Base-by-base conservation (phyloP, 2,888 invertebrate species). In the Stenolophus ochropezus region DNA sequence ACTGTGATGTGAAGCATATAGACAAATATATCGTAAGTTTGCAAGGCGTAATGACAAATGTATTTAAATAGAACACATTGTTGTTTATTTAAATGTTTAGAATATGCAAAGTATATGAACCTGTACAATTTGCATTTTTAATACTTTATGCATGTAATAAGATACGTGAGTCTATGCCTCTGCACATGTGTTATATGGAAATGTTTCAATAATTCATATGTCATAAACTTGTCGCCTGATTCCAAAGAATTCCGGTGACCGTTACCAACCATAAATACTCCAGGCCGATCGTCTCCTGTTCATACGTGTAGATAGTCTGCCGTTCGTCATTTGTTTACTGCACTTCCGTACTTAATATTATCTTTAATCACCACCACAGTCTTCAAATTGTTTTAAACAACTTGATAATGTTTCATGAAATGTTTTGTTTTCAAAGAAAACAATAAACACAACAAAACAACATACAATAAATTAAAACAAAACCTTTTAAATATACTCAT, bases 321-420 rank as follows among this genome's bases (percentile, higher is more conserved):
- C n/a, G 1, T 18, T 61, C 25, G 61, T 56, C 56, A 56, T 61
- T 61, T 61, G 61, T 61, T 61, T 14, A 11, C 14, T 14, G 61
- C 61, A 42, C 11, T 61, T 61, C 61, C 61, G 61, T 14, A 61
- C 25, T 61, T 61, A 61, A 25, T 61, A 61, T 61, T 61, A 61
- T 61, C 61, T 61, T 25, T 61, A n/a, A 25, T 23, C n/a, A 25
- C 25, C 25, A 23, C 23, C 11, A n/a, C 25, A 61, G n/a, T 25
- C 14, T 21, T n/a, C 2, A 4, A 61, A 11, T 58, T 21, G 25
- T 23, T 58, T 11, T n/a, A 58, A 58, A 58, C 25, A 25, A 25
- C 20, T 14, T 14, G 23, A 61, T 25, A 61, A 61, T 23, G 23
- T 21, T 25, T 23, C 8, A 16, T 51, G 18, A 51, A 4, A 51